Evolutionary conservation across 1,140 invertebrate genomes (phyloP), one percentile per base, ranked within the genome.

Genomic region (Ganaspis sp.): DNA sequence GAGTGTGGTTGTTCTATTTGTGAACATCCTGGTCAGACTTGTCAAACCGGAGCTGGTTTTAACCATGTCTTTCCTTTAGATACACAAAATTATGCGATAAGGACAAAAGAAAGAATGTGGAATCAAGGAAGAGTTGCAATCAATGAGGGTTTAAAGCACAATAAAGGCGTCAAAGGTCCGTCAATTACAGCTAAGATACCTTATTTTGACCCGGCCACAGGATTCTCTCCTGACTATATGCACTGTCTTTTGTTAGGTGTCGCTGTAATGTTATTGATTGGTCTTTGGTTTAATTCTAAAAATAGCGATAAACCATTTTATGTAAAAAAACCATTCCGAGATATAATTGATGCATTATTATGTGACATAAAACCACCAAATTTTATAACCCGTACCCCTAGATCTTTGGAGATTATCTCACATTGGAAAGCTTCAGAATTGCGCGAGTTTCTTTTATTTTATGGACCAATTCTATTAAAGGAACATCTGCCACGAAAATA

Each of bases 361-460:
- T 34, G 2, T 3, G 2, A 2, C 29, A 34, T 34, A 3, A 34
- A 6, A 34, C 29, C 29, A 3, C 29, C 29, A 34, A 34, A 34
- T 3, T 34, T 34, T 34, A 34, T 34, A 3, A 34, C 29, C 6
- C 29, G 29, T 6, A 34, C 29, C 2, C 29, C 29, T 3, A 34
- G 29, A 34, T 34, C 29, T 3, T 34, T 34, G 6, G 29, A 34
- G n/a, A n/a, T n/a, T 26, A 42, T 38, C 29, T 8, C 19, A 15
- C 38, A 58, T 64, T 76, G 26, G 42, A 76, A 76, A 72, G 75
- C 70, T 1, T 72, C 70, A 0, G 70, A 76, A 45, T 69, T 76
- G 4, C 72, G 64, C 49, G n/a, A 19, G 12, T 72, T 69, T 29
- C 54, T 76, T 23, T 64, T 76, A 4, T 26, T 71, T 53, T 76